Evolutionary conservation across 2,797 vertebrate genomes (phyloP), one percentile per base, ranked within the genome.

Genomic region (Falco columbarius): DNA sequence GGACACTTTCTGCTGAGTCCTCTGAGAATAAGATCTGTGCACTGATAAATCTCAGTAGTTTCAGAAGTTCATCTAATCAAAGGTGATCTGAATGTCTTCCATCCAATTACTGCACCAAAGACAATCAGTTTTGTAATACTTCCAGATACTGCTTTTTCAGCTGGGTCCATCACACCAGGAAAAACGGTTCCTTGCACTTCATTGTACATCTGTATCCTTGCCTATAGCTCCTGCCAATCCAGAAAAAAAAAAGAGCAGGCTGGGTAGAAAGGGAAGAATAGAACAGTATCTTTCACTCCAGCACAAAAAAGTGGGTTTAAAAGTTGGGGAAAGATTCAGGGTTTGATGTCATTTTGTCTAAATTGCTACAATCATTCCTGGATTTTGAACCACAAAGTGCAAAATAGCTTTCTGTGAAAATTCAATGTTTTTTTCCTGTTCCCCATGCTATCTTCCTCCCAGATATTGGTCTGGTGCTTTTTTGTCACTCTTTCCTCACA

Each of bases 81-180:
- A 97, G 89, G 93, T 96, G 96, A 97, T 94, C 95, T 96, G 92
- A 97, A 95, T 96, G 93, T 96, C 93, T 97, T 96, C 86, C 83
- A 93, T 92, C 63, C 92, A 96, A 89, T 95, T 95, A 94, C 42
- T 40, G 8, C 0, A 6, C 65, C 83, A 93, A 92, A 96, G 63
- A 96, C 90, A 95, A 81, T 85, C 74, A 91, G 20, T 86, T 91
- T 89, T 8, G 1, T 70, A 67, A 63, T 52, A 89, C 67, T 91
- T 89, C 47, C 58, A 89, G 52, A 42, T 62, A 72, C 14, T 44
- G 34, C 13, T 83, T 67, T 94, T 85, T 87, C 61, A 71, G 34
- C 65, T 77, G 65, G 90, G 68, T 51, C 74, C 74, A 83, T 68
- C 71, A 86, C 67, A 11, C 24, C 58, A 68, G 46, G 56, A 81